Evolutionary conservation across 2,888 invertebrate species (phyloP).

Genomic region (Dioctria linearis): DNA sequence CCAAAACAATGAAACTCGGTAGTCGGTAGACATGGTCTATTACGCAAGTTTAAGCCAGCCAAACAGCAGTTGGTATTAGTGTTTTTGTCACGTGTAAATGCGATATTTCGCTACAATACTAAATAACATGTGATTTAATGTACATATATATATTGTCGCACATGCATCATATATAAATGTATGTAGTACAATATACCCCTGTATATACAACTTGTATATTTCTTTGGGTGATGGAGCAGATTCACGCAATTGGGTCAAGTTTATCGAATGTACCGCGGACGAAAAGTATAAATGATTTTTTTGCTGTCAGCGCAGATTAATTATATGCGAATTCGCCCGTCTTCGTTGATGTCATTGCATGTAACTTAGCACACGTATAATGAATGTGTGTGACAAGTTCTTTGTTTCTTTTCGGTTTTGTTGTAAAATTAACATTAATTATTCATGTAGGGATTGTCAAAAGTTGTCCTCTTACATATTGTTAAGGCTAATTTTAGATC

Average conservation of each 20-base stretch:
- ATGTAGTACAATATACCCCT: no score
- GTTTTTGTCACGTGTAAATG: conserved; percentile 15
- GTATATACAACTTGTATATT: no score
- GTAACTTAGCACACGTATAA: conserved; percentile 7
- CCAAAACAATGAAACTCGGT: conserved; percentile 26
- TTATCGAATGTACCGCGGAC: conserved; percentile 22
- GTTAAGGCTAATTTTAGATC: no score
- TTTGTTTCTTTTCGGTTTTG: no score
- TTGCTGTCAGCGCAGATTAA: conserved; percentile 47
- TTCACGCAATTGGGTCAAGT: conserved; percentile 45
- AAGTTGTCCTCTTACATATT: no score
- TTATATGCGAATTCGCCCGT: conserved; percentile 36
- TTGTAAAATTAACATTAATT: no score
- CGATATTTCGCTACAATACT: no score
- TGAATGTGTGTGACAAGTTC: no score
- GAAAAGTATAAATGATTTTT: conserved; percentile 36
- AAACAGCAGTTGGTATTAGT: background rate
- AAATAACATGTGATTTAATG: no score
- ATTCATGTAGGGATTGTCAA: no score
- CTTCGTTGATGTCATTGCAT: conserved; percentile 31
- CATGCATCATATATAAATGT: no score
- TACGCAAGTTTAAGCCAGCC: background rate
- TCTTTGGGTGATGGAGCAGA: background rate
- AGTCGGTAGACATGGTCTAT: conserved; percentile 10
- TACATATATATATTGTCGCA: no score